Base-by-base conservation (phyloP, 2,113 vertebrate species). In the Nanorana parkeri region DNA sequence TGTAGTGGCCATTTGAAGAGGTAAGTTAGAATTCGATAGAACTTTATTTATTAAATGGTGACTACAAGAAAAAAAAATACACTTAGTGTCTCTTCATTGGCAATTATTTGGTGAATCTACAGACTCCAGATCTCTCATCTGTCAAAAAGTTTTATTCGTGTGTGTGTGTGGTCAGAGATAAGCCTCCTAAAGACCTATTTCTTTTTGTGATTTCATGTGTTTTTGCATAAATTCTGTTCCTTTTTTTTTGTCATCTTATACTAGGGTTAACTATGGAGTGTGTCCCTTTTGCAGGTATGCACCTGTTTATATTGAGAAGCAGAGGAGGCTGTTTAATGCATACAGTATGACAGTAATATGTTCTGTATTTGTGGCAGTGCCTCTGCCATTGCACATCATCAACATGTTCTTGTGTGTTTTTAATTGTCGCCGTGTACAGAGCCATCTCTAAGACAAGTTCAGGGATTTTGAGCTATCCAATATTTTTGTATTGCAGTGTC, bases 401-500 rank as follows among this genome's bases (percentile, higher is more conserved):
- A 52, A 65, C 32, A 13, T 52, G 23, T 54, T 51, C 52, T 61
- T 78, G 29, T 65, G 41, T 66, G 41, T 66, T 54, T n/a, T 54
- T 17, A 23, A 26, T 65, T 66, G 61, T 78, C 26, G 36, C 68
- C 55, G 68, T 81, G 36, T 73, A 81, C 68, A 80, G 67, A 41
- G 32, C 54, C 78, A 69, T 80, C 78, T 80, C 66, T 61, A 26
- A 21, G 26, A 47, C 68, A 69, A 56, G 54, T 81, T 73, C 68
- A 73, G 79, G 79, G 68, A 65, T 64, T 28, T 80, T 65, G 20
- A 73, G 67, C 29, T 63, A 54, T 51, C 26, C 5, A 61, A 47
- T 80, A 80, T 80, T 71, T 80, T 80, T 80, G 67, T 80, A 71
- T 47, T 80, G 78, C 78, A 63, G 67, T 71, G 78, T 80, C 66